phyloP scores from a whole-genome alignment of 1,140 invertebrate species.

The Cydia amplana region DNA sequence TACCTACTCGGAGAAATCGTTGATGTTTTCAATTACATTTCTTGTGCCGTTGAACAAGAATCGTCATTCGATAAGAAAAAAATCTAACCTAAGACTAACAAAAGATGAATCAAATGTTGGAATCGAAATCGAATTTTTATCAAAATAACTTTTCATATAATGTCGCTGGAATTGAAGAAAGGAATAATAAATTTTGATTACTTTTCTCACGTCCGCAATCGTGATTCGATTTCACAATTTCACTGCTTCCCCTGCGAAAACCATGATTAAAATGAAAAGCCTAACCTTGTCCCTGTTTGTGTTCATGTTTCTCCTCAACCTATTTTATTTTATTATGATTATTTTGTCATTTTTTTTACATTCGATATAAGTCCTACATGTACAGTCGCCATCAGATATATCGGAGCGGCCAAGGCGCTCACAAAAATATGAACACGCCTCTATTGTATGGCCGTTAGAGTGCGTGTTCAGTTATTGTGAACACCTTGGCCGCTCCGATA shows the following conservation, averaged over 20 bases:
- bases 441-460: too few relatives aligned
- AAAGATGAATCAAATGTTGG: conserved; percentile 48
- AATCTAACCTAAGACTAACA: conserved; percentile 26
- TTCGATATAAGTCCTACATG: too few relatives aligned
- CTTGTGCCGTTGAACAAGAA: conserved; percentile 26
- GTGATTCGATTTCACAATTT: conserved; percentile 72
- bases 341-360: not conserved
- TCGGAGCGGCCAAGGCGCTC: too few relatives aligned
- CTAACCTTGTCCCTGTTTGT: conserved; percentile 6
- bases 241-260: conserved; percentile 54
- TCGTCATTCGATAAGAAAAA: conserved; percentile 30
- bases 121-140: conserved; percentile 47
- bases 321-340: not conserved
- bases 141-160: conserved; percentile 49
- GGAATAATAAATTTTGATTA: conserved; percentile 77
- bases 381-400: too few relatives aligned
- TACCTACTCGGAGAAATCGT: conserved; percentile 27
- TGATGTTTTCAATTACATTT: conserved; percentile 32
- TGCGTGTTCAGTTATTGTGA: too few relatives aligned
- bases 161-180: conserved; percentile 63
- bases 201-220: conserved; percentile 71
- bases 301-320: not conserved
- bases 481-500: too few relatives aligned
- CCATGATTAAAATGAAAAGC: conserved; percentile 64
- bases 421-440: too few relatives aligned